Evolutionary conservation across 2,888 invertebrate genomes (phyloP).

Genomic region (Mythimna pallens): DNA sequence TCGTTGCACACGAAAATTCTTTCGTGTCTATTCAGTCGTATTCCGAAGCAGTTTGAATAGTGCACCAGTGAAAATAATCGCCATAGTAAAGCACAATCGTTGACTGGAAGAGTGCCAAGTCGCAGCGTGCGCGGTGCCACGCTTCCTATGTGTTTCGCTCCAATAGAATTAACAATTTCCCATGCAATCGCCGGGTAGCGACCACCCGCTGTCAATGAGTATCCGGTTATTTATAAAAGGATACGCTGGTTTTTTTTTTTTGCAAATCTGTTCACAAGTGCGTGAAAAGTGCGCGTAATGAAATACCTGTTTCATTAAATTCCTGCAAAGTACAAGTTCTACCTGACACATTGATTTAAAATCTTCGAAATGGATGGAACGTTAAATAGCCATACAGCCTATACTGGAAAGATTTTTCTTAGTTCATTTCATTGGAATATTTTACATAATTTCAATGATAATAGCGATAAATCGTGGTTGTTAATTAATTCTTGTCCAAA

Average conservation of each 20-base stretch:
- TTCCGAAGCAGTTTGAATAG: constrained; percentile 80
- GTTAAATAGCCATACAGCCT: too few species aligned
- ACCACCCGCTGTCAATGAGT: constrained; percentile 69
- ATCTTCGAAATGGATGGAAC: background rate
- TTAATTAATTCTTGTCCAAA: constrained; percentile 69
- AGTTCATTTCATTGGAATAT: constrained; percentile 6
- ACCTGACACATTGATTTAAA: background rate
- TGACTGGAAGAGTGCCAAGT: constrained; percentile 86
- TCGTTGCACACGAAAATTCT: constrained; percentile 79
- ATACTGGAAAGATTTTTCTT: too few species aligned
- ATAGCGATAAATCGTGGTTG: constrained; percentile 60
- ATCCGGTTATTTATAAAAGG: constrained; percentile 54
- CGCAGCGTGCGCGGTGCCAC: constrained; percentile 72
- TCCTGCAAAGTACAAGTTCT: background rate
- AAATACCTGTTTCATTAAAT: constrained; percentile 10
- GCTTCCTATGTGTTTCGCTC: constrained; percentile 84
- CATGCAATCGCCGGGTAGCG: constrained; percentile 71
- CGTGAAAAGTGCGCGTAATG: background rate
- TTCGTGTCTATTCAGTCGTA: constrained; percentile 81
- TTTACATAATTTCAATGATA: constrained; percentile 48
- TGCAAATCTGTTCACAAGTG: background rate
- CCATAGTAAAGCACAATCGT: constrained; percentile 84
- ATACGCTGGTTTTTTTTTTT: constrained; percentile 9
- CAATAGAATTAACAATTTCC: constrained; percentile 87
- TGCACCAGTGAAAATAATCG: constrained; percentile 84